Base-by-base conservation (phyloP, 1,140 invertebrate genomes). In the Leptinotarsa defecta region DNA sequence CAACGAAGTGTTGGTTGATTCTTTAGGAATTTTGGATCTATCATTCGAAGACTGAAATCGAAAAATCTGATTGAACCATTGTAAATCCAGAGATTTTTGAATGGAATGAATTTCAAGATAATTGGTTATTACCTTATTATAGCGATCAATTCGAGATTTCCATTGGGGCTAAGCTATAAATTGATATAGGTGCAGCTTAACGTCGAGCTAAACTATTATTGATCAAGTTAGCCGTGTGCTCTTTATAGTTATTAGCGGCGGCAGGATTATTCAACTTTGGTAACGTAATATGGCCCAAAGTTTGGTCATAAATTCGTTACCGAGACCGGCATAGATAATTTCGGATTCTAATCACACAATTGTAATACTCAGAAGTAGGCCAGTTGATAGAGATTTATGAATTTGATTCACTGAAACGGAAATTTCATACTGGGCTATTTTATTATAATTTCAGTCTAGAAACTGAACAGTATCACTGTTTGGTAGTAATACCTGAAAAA, bases 181-280 rank as follows among this genome's bases (percentile, higher is more conserved):
- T 57, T 57, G 13, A 13, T 57, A 57, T 3, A 57, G 52, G 15
- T 57, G 52, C 52, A 57, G 52, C 3, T 57, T 57, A 57, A 57
- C 8, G 52, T 57, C 52, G n/a, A 19, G 52, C n/a, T 57, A 57
- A 57, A 57, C 52, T 57, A 57, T 57, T 57, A 57, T 57, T n/a
- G 52, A 57, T 57, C 52, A 57, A 57, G 52, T 57, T 57, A 57
- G 52, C 52, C 52, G n/a, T 57, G 52, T 57, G 52, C 52, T 57
- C 52, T 57, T 57, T 57, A 57, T 57, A 57, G 52, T 57, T 57
- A 19, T 57, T 57, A 57, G 15, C n/a, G n/a, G 52, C 15, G 52
- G 52, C 17, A 57, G 52, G 52, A 57, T 57, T 57, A 57, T 57
- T n/a, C 52, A 57, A 57, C 52, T 57, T 57, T 15, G 52, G 52